A percentile compares a stretch with the other conserved stretches of the same genome.
Evolutionary conservation across 1,140 invertebrate genomes (phyloP).

Genomic region (Liolophura sinensis): DNA sequence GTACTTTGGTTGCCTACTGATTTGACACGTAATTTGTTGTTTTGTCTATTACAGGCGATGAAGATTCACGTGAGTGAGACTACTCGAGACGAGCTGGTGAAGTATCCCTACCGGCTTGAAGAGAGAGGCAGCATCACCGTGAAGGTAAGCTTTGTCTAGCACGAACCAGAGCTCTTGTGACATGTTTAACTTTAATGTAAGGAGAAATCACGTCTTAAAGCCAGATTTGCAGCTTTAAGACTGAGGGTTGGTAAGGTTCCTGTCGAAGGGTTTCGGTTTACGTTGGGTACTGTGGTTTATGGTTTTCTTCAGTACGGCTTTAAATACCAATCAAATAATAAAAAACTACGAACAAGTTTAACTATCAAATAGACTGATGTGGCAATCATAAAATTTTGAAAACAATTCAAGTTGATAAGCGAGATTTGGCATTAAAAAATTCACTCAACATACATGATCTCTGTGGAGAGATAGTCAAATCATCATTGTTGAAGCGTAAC

Average conservation of each 20-base stretch:
- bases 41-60: conserved; percentile 68
- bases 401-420: too few species aligned
- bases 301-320: too few species aligned
- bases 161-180: neutral
- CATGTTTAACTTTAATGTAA: neutral
- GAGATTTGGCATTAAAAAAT: too few species aligned
- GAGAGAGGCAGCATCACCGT: conserved; percentile 67
- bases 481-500: too few species aligned
- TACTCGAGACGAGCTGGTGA: conserved; percentile 74
- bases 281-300: conserved; percentile 9
- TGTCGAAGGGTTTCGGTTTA: conserved; percentile 1
- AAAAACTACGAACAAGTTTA: too few species aligned
- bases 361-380: too few species aligned
- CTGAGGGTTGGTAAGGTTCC: conserved; percentile 69
- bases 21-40: neutral
- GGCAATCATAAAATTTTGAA: too few species aligned
- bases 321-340: neutral
- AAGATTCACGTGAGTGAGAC: conserved; percentile 93
- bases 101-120: conserved; percentile 73
- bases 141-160: conserved; percentile 59
- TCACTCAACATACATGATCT: too few species aligned
- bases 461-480: too few species aligned
- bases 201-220: neutral
- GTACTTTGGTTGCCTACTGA: conserved; percentile 3
- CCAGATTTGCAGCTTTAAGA: conserved; percentile 78